Conservation (phyloP, 1,140 invertebrate genomes). For the Dryas iulia region DNA sequence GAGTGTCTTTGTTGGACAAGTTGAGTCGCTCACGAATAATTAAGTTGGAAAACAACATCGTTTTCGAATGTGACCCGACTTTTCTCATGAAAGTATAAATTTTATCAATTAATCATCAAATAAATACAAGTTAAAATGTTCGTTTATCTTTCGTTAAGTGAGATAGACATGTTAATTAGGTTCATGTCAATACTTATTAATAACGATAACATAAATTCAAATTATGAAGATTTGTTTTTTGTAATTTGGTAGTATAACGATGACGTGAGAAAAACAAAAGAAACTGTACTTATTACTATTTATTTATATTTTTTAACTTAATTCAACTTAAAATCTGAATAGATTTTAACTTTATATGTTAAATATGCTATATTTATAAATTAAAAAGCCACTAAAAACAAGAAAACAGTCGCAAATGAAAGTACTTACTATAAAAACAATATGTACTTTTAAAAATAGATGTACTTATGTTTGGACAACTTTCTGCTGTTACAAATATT, state of each 20-base stretch:
- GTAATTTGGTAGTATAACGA: too few species aligned
- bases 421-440: neutral
- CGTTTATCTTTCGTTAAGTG: neutral
- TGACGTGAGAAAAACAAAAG: too few species aligned
- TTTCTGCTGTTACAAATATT: slow-evolving; percentile 41
- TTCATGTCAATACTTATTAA: too few species aligned
- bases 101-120: neutral
- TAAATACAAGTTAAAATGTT: neutral
- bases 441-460: neutral
- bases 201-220: too few species aligned
- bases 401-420: neutral
- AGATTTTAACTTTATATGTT: too few species aligned
- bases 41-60: neutral
- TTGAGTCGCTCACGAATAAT: neutral
- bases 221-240: too few species aligned
- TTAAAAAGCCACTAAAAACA: too few species aligned
- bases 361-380: too few species aligned
- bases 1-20: neutral
- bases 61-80: neutral
- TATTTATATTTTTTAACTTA: too few species aligned
- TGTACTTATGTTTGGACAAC: slow-evolving; percentile 30
- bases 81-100: neutral
- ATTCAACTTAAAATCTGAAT: too few species aligned
- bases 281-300: too few species aligned
- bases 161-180: too few species aligned